Base-by-base conservation (phyloP, 1,140 invertebrate genomes). In the Trichoplusia ni region DNA sequence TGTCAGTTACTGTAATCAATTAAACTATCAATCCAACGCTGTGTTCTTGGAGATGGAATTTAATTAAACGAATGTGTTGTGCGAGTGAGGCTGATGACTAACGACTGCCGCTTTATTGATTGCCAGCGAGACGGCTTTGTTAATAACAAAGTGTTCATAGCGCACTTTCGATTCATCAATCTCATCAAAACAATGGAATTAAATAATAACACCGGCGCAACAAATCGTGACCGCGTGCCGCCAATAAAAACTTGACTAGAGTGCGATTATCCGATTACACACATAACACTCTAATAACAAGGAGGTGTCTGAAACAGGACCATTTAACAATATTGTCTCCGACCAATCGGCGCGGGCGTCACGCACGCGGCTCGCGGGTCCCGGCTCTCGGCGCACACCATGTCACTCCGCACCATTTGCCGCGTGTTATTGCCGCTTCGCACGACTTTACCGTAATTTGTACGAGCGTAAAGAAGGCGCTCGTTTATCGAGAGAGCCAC, bases 241-340 rank as follows among this genome's bases (percentile, higher is more conserved):
- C 47, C 73, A 62, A 40, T 74, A 65, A 73, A 71, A 72, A 73
- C 63, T 58, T 70, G 44, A 44, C 46, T 65, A 60, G 53, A 64
- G 56, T 67, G 70, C 75, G 76, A 78, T 83, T 76, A 77, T 71
- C 72, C 73, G 73, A 84, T 86, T 84, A 84, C 80, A 86, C 80
- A 82, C 78, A 76, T 77, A 79, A 79, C 73, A 56, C 71, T 67
- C 54, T 71, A 75, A 77, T 81, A 78, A 76, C 72, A 74, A 79
- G 68, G 25, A 72, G 64, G 60, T 77, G 64, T 67, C 47, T 60
- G 27, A 72, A 65, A 70, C 62, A 29, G 66, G 59, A 49, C 65
- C 71, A 73, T 75, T 73, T 73, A 70, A 79, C 73, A 79, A 81
- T 82, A 81, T 81, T 81, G 80, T 82, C 75, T 82, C 65, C 81